Evolutionary conservation across 2,797 vertebrate species (phyloP), one percentile per base, ranked within the genome.

Genomic region (Gadopsis marmoratus): DNA sequence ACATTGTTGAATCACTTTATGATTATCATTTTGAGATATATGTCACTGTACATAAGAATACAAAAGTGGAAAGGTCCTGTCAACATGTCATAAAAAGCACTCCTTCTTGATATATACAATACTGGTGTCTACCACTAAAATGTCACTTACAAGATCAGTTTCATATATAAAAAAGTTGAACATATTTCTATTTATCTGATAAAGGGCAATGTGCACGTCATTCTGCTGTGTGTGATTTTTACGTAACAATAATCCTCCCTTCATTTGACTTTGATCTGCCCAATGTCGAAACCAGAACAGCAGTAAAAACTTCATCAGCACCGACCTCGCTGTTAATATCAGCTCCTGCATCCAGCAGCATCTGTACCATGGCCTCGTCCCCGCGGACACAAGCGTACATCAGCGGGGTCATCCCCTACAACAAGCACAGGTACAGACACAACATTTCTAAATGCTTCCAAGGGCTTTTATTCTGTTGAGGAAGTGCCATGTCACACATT

Each of bases 281-380:
- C 43, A 53, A 21, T 54, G 21, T 3, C 0, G 0, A 79, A 70
- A 23, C n/a, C 26, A 50, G 33, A 82, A 76, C 17, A 43, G 43
- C 45, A 70, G 60, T 53, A 86, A 71, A 88, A 78, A 54, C 9
- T 23, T 81, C 17, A 37, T 35, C 10, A 29, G 45, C 83, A 94
- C 97, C 96, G 87, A 99, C 97, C 97, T 99, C 98, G 78, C 96
- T 97, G 93, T 99, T 98, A 86, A 99, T 97, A 87, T 98, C 96
- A 64, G 98, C 98, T 93, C 98, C 98, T 21, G 97, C 97, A 84
- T 99, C 98, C 94, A 99, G 95, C 92, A 99, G 95, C 98, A 99
- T 98, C 95, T 99, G 98, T 53, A 99, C 98, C 98, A 99, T 99
- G 53, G 98, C 98, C 92, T 99, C 98, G 67, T 99, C 98, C 74